Base-by-base conservation (phyloP, 2,888 invertebrate genomes). In the Zhuqinia jingwanae region DNA sequence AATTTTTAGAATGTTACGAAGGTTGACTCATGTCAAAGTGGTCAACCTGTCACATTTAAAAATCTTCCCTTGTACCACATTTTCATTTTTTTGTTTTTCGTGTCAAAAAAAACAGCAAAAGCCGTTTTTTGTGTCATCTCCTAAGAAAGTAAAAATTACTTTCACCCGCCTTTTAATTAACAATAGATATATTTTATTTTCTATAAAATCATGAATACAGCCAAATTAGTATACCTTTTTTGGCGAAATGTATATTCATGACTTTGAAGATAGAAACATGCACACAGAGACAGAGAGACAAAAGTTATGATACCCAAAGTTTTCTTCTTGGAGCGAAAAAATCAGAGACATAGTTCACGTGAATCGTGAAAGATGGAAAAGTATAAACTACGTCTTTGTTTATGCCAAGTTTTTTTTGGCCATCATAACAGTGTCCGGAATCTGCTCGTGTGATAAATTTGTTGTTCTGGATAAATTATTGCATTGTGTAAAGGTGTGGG, bases 401-500 rank as follows among this genome's bases (percentile, higher is more conserved):
- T n/a, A n/a, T n/a, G n/a, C n/a, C n/a, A n/a, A n/a, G n/a, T n/a
- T n/a, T n/a, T n/a, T n/a, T n/a, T n/a, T n/a, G n/a, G n/a, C n/a
- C n/a, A n/a, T n/a, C n/a, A n/a, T n/a, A n/a, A n/a, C n/a, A n/a
- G n/a, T n/a, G n/a, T n/a, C n/a, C n/a, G n/a, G n/a, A n/a, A n/a
- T n/a, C n/a, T n/a, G n/a, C n/a, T n/a, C n/a, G n/a, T n/a, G n/a
- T n/a, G n/a, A n/a, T n/a, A n/a, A n/a, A n/a, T n/a, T n/a, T n/a
- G n/a, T 36, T 36, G 3, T 36, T 36, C 8, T 8, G 3, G 36
- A 2, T 50, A 13, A 50, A 22, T 70, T 70, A 70, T 70, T 70
- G 70, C 70, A 45, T 47, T 45, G 8, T 36, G 36, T 47, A 47
- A 75, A 75, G 30, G 53, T 63, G 63, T 86, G 87, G 84, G 76